Evolutionary conservation across 1,140 invertebrate genomes (phyloP).

Genomic region (Phthorimaea operculella): DNA sequence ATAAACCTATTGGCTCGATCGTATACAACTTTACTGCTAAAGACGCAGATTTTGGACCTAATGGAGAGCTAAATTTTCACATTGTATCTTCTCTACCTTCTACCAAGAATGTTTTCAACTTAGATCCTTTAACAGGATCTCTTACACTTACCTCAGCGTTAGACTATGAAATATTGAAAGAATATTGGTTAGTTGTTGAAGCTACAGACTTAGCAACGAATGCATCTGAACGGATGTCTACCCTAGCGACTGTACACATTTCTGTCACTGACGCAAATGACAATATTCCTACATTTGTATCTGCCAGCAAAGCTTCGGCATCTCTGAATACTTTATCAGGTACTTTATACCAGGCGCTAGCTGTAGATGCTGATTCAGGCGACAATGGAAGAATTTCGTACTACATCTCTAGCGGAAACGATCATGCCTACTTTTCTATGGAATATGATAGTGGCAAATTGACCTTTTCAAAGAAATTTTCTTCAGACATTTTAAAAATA

Average conservation of each 20-base stretch:
- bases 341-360: slow-evolving; percentile 80
- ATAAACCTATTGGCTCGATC: slow-evolving; percentile 75
- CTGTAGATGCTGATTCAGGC: slow-evolving; percentile 85
- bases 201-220: slow-evolving; percentile 85
- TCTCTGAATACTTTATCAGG: slow-evolving; percentile 50
- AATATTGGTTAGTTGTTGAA: slow-evolving; percentile 84
- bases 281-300: slow-evolving; percentile 84
- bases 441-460: slow-evolving; percentile 82
- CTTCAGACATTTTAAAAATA: slow-evolving; percentile 45
- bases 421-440: slow-evolving; percentile 81
- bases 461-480: slow-evolving; percentile 77
- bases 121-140: slow-evolving; percentile 86
- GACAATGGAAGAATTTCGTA: slow-evolving; percentile 91
- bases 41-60: slow-evolving; percentile 84
- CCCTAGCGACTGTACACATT: slow-evolving; percentile 85
- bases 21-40: slow-evolving; percentile 89
- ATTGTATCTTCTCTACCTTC: slow-evolving; percentile 77
- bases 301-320: slow-evolving; percentile 51
- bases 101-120: slow-evolving; percentile 71
- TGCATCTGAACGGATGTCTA: slow-evolving; percentile 73
- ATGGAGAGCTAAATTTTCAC: slow-evolving; percentile 86
- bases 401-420: slow-evolving; percentile 84
- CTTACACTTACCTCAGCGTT: slow-evolving; percentile 77
- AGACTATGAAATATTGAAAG: slow-evolving; percentile 84
- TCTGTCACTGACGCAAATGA: slow-evolving; percentile 88